Percentiles rank a stretch among this genome's conserved stretches.
Conservation (phyloP, 2,888 invertebrate species). For the Baccha elongata region DNA sequence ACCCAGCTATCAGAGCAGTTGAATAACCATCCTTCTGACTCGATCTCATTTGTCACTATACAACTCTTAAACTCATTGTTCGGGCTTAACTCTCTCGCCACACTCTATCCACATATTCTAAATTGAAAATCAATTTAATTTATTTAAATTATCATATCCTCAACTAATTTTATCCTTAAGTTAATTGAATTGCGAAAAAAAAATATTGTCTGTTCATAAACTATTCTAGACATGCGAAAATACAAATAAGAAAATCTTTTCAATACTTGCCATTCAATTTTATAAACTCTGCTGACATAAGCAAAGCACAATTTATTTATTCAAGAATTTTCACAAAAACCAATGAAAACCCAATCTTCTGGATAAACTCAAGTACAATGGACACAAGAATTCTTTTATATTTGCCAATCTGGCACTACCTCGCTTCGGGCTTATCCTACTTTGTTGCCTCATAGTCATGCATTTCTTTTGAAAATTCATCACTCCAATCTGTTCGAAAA, state of each 20-base stretch:
- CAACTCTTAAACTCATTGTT: no score
- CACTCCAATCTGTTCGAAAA: slow-evolving; percentile 42
- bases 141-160: no score
- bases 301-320: slow-evolving; percentile 15
- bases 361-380: slow-evolving; percentile 20
- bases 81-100: no score
- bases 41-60: no score
- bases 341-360: slow-evolving; percentile 17
- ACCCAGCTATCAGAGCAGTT: no score
- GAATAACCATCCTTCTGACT: no score
- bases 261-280: not conserved
- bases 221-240: not conserved
- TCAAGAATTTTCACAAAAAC: slow-evolving; percentile 12
- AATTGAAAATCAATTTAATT: no score
- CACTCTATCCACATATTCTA: no score
- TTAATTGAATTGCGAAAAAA: no score
- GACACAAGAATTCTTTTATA: slow-evolving; percentile 17
- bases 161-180: no score
- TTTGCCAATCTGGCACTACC: slow-evolving; percentile 22
- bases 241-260: not conserved
- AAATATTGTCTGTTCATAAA: not conserved
- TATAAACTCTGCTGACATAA: slow-evolving; percentile 1
- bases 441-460: slow-evolving; percentile 2
- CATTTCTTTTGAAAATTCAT: slow-evolving; percentile 38
- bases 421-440: slow-evolving; percentile 17